Percentiles rank a stretch among this genome's conserved stretches.
phyloP scores from a whole-genome alignment of 1,140 invertebrate genomes.

The Ruditapes philippinarum region DNA sequence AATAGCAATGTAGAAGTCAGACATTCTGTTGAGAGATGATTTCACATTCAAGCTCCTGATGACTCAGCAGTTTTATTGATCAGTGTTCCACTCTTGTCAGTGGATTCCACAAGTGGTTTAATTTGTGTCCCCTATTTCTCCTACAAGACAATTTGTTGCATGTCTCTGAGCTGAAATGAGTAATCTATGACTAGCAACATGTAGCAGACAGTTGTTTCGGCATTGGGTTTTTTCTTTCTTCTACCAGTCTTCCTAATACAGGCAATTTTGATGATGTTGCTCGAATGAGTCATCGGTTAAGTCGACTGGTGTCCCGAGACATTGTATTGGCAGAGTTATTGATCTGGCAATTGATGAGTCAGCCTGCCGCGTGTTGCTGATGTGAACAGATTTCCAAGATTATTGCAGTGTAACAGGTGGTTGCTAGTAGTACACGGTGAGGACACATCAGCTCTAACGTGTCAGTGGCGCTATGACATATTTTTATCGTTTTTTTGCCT shows the following conservation, averaged over 20 bases:
- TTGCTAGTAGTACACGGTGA: not conserved
- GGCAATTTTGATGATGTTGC: constrained; percentile 12
- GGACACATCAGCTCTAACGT: constrained; percentile 18
- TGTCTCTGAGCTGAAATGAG: constrained; percentile 3
- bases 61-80: constrained; percentile 16
- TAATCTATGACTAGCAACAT: constrained; percentile 31
- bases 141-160: constrained; percentile 21
- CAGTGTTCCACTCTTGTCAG: not conserved
- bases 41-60: not conserved
- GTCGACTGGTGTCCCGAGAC: constrained; percentile 17
- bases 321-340: constrained; percentile 47
- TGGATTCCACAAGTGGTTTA: constrained; percentile 30
- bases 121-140: not conserved
- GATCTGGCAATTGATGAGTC: constrained; percentile 19
- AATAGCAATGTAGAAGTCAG: too few species aligned
- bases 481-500: not conserved
- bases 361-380: constrained; percentile 28
- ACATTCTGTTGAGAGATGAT: too few species aligned
- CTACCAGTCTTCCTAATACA: constrained; percentile 42
- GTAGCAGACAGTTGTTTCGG: constrained; percentile 14
- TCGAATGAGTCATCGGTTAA: constrained; percentile 28
- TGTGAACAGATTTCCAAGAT: constrained; percentile 44
- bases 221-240: constrained; percentile 4
- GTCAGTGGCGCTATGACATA: not conserved
- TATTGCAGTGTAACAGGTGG: constrained; percentile 28